Conservation (phyloP, 2,113 vertebrate species). For the Alexandromys fortis region DNA sequence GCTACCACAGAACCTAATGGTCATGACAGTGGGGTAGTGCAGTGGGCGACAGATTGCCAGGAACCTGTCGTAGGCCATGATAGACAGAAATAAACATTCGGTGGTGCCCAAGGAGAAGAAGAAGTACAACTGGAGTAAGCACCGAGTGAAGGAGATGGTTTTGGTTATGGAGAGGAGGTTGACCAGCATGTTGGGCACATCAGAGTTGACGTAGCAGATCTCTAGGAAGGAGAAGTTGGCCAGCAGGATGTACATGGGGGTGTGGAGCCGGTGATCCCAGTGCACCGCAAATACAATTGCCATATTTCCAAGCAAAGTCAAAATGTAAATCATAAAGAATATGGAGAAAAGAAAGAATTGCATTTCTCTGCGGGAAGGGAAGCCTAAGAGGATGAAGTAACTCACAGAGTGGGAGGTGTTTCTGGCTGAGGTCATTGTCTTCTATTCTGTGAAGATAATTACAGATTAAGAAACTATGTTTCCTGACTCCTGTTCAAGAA, state of each 20-base stretch:
- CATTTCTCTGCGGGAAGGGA: slow-evolving; percentile 73
- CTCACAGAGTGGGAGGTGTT: slow-evolving; percentile 55
- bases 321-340: slow-evolving; percentile 71
- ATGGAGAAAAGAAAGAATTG: slow-evolving; percentile 67
- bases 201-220: slow-evolving; percentile 79
- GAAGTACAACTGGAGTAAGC: slow-evolving; percentile 76
- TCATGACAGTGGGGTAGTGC: slow-evolving; percentile 70
- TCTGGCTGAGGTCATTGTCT: slow-evolving; percentile 49
- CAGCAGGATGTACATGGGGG: slow-evolving; percentile 82
- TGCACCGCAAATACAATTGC: slow-evolving; percentile 71
- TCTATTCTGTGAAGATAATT: slow-evolving; percentile 44
- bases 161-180: slow-evolving; percentile 77
- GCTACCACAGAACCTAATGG: slow-evolving; percentile 55
- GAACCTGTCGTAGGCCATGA: slow-evolving; percentile 78
- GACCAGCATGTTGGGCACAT: slow-evolving; percentile 83
- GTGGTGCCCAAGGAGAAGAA: slow-evolving; percentile 77
- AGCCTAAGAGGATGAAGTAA: slow-evolving; percentile 82
- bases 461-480: background rate
- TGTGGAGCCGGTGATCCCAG: slow-evolving; percentile 68
- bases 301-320: slow-evolving; percentile 79
- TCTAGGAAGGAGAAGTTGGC: slow-evolving; percentile 81
- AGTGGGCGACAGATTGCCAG: slow-evolving; percentile 74
- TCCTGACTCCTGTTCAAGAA: background rate
- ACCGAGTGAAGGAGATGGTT: slow-evolving; percentile 60
- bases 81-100: slow-evolving; percentile 78